A percentile compares a stretch with the other conserved stretches of the same genome.
phyloP scores from a whole-genome alignment of 2,113 vertebrate species.

The Stigmatopora nigra region DNA sequence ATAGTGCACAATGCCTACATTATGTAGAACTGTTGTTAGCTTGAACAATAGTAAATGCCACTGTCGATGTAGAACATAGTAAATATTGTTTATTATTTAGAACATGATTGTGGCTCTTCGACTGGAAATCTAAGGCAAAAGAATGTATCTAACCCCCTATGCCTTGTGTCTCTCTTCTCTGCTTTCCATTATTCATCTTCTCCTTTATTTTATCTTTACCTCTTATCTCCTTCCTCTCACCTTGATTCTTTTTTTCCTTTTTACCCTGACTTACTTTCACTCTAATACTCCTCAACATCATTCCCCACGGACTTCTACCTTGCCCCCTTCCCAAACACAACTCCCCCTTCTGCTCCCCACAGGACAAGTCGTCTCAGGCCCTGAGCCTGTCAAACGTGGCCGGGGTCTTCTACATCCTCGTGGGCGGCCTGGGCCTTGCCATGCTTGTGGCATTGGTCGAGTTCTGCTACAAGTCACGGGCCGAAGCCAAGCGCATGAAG shows the following conservation, averaged over 20 bases:
- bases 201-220: not conserved
- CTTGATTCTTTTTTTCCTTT: not conserved
- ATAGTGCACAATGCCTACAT: constrained; percentile 20
- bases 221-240: not conserved
- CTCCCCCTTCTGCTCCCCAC: constrained; percentile 50
- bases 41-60: constrained; percentile 17
- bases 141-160: constrained; percentile 35
- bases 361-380: constrained; percentile 99
- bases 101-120: not conserved
- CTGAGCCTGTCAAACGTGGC: constrained; percentile 99
- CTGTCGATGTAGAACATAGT: constrained; percentile 14
- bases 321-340: not conserved
- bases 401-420: constrained; percentile 99
- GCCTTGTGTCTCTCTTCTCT: constrained; percentile 32
- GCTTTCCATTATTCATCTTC: constrained; percentile 1
- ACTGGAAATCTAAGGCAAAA: constrained; percentile 3
- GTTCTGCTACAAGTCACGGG: constrained; percentile 99
- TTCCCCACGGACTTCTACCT: not conserved
- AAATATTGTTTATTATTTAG: constrained; percentile 1
- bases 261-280: not conserved
- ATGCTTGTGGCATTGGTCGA: constrained; percentile 99
- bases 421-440: constrained; percentile 97
- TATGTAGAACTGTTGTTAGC: constrained; percentile 29
- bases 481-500: constrained; percentile 99
- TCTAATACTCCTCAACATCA: not conserved